These are phyloP conservation scores for Nephrotoma flavescens DNA, from an alignment of 2,888 invertebrate species.

Conservation along the genomic window DNA sequence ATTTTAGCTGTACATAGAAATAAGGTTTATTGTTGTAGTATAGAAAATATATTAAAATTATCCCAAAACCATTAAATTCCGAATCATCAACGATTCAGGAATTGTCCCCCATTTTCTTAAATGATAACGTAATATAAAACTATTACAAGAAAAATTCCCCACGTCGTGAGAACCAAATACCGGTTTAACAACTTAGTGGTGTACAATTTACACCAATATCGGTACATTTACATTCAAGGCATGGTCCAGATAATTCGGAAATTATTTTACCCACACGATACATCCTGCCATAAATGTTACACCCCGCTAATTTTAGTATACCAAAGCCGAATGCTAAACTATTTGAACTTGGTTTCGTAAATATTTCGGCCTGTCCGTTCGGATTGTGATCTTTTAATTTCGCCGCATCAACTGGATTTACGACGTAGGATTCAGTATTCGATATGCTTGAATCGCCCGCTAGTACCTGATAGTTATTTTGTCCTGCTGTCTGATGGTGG, in stretches of 20 bases:
- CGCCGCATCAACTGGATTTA: slow-evolving; percentile 13
- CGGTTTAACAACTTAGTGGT: slow-evolving; percentile 39
- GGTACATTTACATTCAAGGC: slow-evolving; percentile 74
- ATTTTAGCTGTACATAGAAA: not conserved
- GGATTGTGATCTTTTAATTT: slow-evolving; percentile 7
- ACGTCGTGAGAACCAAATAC: not conserved
- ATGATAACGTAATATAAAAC: not conserved
- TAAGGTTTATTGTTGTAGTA: not conserved
- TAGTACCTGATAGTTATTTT: slow-evolving; percentile 10
- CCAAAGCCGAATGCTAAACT: slow-evolving; percentile 33
- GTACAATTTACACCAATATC: slow-evolving; percentile 70
- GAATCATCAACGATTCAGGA: not conserved
- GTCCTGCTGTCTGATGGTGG: not conserved
- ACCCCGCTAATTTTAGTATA: slow-evolving; percentile 64
- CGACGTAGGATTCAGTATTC: slow-evolving; percentile 12
- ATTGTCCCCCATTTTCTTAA: not conserved
- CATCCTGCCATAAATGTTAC: slow-evolving; percentile 82
- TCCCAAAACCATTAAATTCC: not conserved
- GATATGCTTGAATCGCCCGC: slow-evolving; percentile 10
- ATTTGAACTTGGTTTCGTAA: slow-evolving; percentile 15
- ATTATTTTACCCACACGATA: slow-evolving; percentile 72
- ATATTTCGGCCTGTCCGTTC: slow-evolving; percentile 11
- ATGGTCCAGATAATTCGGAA: slow-evolving; percentile 64
- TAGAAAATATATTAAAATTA: not conserved
- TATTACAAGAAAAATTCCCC: not conserved